Evolutionary conservation across 1,140 invertebrate genomes (phyloP).

Genomic region (Myzus persicae): DNA sequence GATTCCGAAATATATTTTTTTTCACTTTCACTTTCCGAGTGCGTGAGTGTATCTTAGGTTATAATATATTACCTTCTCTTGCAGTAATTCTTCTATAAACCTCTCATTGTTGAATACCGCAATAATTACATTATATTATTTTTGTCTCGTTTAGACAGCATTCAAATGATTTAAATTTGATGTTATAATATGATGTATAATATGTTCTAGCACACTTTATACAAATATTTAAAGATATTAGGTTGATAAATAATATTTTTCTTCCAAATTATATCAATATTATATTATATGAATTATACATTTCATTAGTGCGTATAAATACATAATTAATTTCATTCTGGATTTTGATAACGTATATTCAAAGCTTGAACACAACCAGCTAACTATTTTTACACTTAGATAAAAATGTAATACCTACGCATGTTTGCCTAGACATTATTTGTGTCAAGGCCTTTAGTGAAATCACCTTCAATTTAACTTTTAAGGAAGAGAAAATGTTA

Average conservation of each 20-base stretch:
- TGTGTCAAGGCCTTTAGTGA: slow-evolving; percentile 50
- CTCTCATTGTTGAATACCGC: background rate
- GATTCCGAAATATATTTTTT: slow-evolving; percentile 38
- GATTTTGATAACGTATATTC: slow-evolving; percentile 7
- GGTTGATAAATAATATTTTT: background rate
- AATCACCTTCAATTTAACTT: slow-evolving; percentile 53
- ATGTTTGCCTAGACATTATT: slow-evolving; percentile 52
- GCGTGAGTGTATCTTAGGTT: background rate
- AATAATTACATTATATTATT: background rate
- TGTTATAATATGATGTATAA: background rate
- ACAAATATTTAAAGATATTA: background rate
- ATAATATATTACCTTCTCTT: slow-evolving; percentile 4
- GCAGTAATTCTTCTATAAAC: background rate
- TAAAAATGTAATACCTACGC: slow-evolving; percentile 41
- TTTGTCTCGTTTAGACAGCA: background rate
- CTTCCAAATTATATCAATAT: background rate
- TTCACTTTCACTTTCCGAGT: slow-evolving; percentile 37
- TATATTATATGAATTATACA: background rate
- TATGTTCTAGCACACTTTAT: background rate
- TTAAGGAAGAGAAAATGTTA: slow-evolving; percentile 46
- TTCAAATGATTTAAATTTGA: background rate
- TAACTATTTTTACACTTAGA: slow-evolving; percentile 26
- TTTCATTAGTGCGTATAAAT: background rate
- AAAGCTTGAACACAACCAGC: background rate
- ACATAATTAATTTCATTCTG: background rate